phyloP scores from a whole-genome alignment of 2,797 vertebrate genomes.

The Acropternis orthonyx region DNA sequence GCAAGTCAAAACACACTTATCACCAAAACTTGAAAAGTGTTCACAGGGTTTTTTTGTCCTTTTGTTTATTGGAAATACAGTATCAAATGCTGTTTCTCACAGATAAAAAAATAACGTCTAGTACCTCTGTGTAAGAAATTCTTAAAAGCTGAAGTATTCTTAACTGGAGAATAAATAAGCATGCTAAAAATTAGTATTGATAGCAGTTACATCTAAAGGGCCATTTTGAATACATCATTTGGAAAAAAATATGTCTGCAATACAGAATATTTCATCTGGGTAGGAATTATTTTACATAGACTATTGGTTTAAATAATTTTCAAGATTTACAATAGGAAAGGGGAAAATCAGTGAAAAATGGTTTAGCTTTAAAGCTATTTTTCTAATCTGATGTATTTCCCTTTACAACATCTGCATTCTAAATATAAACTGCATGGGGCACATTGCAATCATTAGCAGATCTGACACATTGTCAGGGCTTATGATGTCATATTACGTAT shows the following conservation, averaged over 20 bases:
- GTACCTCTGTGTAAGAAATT: neutral
- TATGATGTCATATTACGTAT: neutral
- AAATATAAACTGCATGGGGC: neutral
- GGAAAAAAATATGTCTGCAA: neutral
- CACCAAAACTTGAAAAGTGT: neutral
- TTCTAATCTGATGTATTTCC: neutral
- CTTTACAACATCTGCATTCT: neutral
- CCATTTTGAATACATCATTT: neutral
- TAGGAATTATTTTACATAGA: neutral
- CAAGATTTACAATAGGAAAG: neutral
- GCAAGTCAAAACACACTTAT: neutral
- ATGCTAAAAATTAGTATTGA: neutral
- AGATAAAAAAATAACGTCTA: neutral
- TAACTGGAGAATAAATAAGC: neutral
- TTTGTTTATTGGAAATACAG: neutral
- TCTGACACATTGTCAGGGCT: neutral
- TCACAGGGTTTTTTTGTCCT: neutral
- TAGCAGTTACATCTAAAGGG: neutral
- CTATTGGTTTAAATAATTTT: neutral
- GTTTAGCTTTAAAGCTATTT: neutral
- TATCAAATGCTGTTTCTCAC: neutral
- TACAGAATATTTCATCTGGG: neutral
- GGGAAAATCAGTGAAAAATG: neutral
- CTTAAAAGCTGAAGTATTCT: neutral
- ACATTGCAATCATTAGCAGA: neutral